phyloP scores from a whole-genome alignment of 2,888 invertebrate species.

The Lacanobia oleracea region DNA sequence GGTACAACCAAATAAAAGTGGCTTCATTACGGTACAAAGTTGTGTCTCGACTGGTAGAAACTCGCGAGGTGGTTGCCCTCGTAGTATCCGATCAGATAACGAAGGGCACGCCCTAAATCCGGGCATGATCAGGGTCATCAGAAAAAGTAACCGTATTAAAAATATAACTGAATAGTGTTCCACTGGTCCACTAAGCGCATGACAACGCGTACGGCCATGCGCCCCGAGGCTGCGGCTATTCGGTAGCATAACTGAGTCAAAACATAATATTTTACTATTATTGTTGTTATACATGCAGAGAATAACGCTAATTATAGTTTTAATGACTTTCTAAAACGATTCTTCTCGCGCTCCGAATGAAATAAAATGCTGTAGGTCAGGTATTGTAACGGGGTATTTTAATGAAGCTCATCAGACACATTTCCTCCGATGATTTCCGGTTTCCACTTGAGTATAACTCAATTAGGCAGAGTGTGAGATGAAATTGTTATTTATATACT shows the following conservation, averaged over 20 bases:
- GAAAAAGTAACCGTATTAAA: conserved; percentile 88
- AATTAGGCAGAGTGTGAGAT: conserved; percentile 12
- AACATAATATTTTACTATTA: conserved; percentile 70
- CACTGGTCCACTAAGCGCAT: conserved; percentile 85
- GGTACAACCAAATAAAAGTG: conserved; percentile 48
- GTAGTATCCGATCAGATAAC: conserved; percentile 71
- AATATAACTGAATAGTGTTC: conserved; percentile 87
- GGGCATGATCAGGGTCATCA: conserved; percentile 80
- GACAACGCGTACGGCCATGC: conserved; percentile 70
- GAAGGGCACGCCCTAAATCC: conserved; percentile 80
- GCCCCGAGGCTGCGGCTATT: conserved; percentile 79
- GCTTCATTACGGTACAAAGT: conserved; percentile 20
- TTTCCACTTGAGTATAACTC: conserved; percentile 11
- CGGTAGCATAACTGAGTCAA: conserved; percentile 75
- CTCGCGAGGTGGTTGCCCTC: conserved; percentile 11
- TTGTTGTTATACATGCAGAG: conserved; percentile 64
- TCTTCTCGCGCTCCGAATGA: conserved; percentile 22
- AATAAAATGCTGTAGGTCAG: conserved; percentile 58
- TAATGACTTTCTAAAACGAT: conserved; percentile 63
- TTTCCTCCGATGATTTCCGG: conserved; percentile 22
- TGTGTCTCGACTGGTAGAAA: conserved; percentile 29
- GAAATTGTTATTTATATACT: conserved; percentile 10
- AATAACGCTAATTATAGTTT: conserved; percentile 51
- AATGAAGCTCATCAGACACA: conserved; percentile 26
- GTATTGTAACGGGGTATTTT: conserved; percentile 39